These are phyloP conservation scores for Pocillopora verrucosa DNA, from an alignment of 64 coral and sea anemone species.

Conservation along the genomic window DNA sequence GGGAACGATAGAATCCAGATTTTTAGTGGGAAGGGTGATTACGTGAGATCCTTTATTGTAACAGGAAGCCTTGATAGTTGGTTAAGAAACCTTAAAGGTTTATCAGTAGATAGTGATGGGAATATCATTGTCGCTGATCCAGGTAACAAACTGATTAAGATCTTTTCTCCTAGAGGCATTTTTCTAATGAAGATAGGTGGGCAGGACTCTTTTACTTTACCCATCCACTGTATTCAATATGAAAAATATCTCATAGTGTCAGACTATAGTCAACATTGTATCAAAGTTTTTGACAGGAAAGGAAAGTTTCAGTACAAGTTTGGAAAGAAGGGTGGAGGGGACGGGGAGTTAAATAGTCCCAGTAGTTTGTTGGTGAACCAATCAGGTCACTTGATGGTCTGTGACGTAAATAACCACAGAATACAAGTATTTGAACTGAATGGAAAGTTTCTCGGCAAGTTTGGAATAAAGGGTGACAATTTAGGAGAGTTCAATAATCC, in stretches of 20 bases:
- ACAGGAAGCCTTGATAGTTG: neutral
- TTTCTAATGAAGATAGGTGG: slow-evolving; percentile 8
- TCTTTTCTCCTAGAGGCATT: slow-evolving; percentile 34
- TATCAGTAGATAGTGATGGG: neutral
- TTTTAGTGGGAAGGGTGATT: slow-evolving; percentile 36
- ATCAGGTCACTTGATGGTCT: slow-evolving; percentile 47
- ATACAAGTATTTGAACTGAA: slow-evolving; percentile 19
- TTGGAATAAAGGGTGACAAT: slow-evolving; percentile 30
- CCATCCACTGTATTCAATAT: slow-evolving; percentile 20
- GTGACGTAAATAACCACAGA: slow-evolving; percentile 38
- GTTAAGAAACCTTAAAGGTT: too few relatives aligned
- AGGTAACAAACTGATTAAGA: slow-evolving; percentile 31
- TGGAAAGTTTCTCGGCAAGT: neutral
- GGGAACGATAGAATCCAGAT: slow-evolving; percentile 50
- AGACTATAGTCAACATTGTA: slow-evolving; percentile 15
- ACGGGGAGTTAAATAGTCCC: slow-evolving; percentile 46
- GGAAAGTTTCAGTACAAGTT: slow-evolving; percentile 44
- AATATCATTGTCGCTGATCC: slow-evolving; percentile 35
- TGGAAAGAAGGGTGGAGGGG: slow-evolving; percentile 14
- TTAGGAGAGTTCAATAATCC: slow-evolving; percentile 41
- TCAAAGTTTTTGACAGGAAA: slow-evolving; percentile 49
- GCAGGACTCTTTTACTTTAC: neutral
- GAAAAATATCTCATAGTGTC: slow-evolving; percentile 38
- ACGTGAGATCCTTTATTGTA: slow-evolving; percentile 3
- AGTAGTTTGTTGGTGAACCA: slow-evolving; percentile 20